A percentile compares a stretch with the other conserved stretches of the same genome.
Evolutionary conservation across 2,888 invertebrate genomes (phyloP).

Genomic region (Cantharis flavilabris): DNA sequence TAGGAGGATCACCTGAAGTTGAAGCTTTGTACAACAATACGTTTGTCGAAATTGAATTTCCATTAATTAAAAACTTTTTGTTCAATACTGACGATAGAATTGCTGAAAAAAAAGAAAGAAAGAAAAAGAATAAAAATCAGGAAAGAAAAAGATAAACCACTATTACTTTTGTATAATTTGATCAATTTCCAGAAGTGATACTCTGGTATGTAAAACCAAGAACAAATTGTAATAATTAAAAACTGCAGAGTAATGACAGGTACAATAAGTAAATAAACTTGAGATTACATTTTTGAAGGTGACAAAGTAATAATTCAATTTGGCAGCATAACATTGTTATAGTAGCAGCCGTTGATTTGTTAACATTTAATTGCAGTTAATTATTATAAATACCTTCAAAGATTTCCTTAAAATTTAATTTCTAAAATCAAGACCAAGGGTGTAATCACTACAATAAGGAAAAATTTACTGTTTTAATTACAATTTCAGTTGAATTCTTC

Average conservation of each 20-base stretch:
- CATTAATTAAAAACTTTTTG: constrained; percentile 32
- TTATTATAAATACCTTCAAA: background rate
- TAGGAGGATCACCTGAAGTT: constrained; percentile 45
- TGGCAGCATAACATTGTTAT: background rate
- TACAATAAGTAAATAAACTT: background rate
- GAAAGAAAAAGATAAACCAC: background rate
- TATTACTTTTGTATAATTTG: background rate
- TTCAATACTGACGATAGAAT: constrained; percentile 42
- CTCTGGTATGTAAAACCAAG: background rate
- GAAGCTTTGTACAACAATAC: constrained; percentile 46
- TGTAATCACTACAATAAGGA: background rate
- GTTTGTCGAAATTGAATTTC: constrained; percentile 44
- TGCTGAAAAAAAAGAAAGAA: constrained; percentile 43
- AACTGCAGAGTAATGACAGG: background rate
- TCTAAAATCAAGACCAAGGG: background rate
- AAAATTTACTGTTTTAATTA: background rate
- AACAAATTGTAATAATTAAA: background rate
- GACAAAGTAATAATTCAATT: background rate
- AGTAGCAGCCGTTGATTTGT: background rate
- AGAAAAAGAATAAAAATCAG: background rate
- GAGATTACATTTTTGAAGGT: background rate
- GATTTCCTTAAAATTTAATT: background rate
- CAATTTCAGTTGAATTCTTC: background rate
- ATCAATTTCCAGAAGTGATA: background rate
- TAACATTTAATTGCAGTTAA: background rate